phyloP scores from a whole-genome alignment of 1,140 invertebrate species.

The Drosophila simulans region DNA sequence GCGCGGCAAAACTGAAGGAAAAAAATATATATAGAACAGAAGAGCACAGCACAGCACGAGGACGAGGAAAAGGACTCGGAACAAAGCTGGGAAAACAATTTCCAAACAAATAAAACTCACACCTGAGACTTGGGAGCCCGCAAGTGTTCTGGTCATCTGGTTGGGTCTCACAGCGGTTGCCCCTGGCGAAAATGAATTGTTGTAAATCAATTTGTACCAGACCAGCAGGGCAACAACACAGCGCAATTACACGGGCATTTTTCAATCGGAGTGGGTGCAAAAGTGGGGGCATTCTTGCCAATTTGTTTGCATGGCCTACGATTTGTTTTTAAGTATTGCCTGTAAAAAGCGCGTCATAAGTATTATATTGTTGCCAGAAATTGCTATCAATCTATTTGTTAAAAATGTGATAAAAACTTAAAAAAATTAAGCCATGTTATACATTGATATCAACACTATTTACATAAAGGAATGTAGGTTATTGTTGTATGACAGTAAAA shows the following conservation, averaged over 20 bases:
- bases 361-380: not conserved
- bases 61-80: conserved; percentile 23
- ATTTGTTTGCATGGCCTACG: conserved; percentile 30
- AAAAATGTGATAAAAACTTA: too few relatives aligned
- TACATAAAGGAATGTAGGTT: too few relatives aligned
- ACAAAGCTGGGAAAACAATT: conserved; percentile 64
- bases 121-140: conserved; percentile 60
- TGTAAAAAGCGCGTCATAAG: not conserved
- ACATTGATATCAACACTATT: too few relatives aligned
- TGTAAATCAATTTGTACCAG: conserved; percentile 78
- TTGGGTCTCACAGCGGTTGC: conserved; percentile 52
- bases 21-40: conserved; percentile 20
- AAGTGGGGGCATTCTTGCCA: conserved; percentile 3
- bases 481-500: too few relatives aligned
- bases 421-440: too few relatives aligned
- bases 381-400: too few relatives aligned
- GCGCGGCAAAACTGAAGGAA: conserved; percentile 11
- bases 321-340: conserved; percentile 8
- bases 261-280: conserved; percentile 45
- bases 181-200: conserved; percentile 66
- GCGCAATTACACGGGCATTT: conserved; percentile 67
- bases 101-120: conserved; percentile 75
- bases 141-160: conserved; percentile 50
- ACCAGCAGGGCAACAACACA: conserved; percentile 55
- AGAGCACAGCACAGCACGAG: not conserved